These are phyloP conservation scores for Eunapius fragilis DNA, from an alignment of 37 sponge, comb jelly and placozoan genomes.

Conservation along the genomic window DNA sequence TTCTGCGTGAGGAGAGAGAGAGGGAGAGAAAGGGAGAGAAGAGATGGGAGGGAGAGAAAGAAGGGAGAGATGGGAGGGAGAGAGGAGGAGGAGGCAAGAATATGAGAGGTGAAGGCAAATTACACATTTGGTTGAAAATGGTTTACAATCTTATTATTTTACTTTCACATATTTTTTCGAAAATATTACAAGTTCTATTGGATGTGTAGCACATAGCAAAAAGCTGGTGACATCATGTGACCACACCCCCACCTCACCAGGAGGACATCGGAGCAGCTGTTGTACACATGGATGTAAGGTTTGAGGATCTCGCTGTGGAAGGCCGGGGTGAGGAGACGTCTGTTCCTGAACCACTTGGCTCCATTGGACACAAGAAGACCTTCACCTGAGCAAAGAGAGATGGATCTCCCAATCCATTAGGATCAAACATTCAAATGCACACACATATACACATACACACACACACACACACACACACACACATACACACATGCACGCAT, in stretches of 20 bases:
- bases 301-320: slow-evolving; percentile 73
- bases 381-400: too few species aligned
- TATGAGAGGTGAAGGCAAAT: too few species aligned
- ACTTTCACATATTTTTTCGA: too few species aligned
- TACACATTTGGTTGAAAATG: too few species aligned
- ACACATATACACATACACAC: background rate
- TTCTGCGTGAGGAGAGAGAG: background rate
- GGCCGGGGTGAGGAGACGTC: slow-evolving; percentile 70
- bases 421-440: too few species aligned
- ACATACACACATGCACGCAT: background rate
- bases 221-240: background rate
- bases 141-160: too few species aligned
- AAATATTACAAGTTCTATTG: too few species aligned
- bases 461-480: background rate
- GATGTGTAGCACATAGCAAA: too few species aligned
- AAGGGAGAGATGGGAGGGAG: background rate
- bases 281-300: slow-evolving; percentile 56
- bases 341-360: slow-evolving; percentile 56
- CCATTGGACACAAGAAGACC: slow-evolving; percentile 60
- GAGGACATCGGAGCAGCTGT: slow-evolving; percentile 23
- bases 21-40: background rate
- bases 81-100: background rate
- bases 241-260: slow-evolving; percentile 6
- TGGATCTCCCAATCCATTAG: too few species aligned
- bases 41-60: background rate